Evolutionary conservation across 1,140 invertebrate species (phyloP).

Genomic region (Heliothis subflexa): DNA sequence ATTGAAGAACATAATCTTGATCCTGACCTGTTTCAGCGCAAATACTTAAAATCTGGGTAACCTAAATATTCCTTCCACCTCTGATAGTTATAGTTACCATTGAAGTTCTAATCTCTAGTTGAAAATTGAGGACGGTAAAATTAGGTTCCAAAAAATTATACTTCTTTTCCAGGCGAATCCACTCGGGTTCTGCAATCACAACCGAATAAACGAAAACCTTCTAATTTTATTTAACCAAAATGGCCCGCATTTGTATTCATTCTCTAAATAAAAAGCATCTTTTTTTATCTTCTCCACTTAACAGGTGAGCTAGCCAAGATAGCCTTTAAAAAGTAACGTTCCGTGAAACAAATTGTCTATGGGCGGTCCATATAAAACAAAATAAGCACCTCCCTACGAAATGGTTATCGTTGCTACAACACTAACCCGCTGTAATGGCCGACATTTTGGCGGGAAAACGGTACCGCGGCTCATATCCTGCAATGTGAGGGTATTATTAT

Average conservation of each 20-base stretch:
- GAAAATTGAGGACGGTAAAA: no score
- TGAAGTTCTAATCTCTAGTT: no score
- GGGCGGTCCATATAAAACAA: slow-evolving; percentile 37
- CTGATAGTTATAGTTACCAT: no score
- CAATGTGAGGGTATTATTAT: slow-evolving; percentile 9
- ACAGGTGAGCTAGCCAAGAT: slow-evolving; percentile 17
- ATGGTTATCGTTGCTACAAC: slow-evolving; percentile 41
- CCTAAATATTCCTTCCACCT: no score
- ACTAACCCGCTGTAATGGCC: slow-evolving; percentile 57
- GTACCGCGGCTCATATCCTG: slow-evolving; percentile 16
- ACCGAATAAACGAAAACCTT: not conserved
- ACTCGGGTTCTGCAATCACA: not conserved
- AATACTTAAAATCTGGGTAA: no score
- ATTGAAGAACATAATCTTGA: no score
- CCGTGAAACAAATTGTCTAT: slow-evolving; percentile 43
- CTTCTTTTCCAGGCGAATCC: no score
- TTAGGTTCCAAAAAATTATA: no score
- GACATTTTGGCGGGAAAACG: slow-evolving; percentile 58
- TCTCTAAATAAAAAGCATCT: not conserved
- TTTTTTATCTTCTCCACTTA: slow-evolving; percentile 15
- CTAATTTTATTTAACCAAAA: not conserved
- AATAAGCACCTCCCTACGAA: slow-evolving; percentile 32
- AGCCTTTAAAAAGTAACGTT: slow-evolving; percentile 41
- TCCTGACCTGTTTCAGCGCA: no score
- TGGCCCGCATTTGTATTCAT: no score